Base-by-base conservation (phyloP, 2,888 invertebrate genomes). In the Galerucella pusilla region DNA sequence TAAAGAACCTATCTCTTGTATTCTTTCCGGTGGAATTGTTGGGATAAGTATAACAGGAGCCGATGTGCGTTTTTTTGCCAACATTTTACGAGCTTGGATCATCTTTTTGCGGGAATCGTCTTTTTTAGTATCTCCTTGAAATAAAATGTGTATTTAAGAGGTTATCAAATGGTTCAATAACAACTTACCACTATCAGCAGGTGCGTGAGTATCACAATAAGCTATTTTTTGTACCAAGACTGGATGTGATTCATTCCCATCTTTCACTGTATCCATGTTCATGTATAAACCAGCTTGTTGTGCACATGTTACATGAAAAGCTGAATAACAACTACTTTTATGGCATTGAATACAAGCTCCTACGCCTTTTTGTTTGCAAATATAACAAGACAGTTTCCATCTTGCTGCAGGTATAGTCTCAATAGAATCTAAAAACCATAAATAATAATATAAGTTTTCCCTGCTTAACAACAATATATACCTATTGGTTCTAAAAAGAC, bases 311-410 rank as follows among this genome's bases (percentile, higher is more conserved):
- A 99, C 99, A 87, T 99, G 99, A 89, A 99, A 99, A 0, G 99
- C 98, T 10, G 97, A 95, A 86, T 98, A 98, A 86, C 98, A 98
- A 87, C 96, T 97, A 82, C 93, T 94, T 84, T 97, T 96, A 88
- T 98, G 97, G 87, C 99, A 99, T 88, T 99, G 99, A 78, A 99
- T 98, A 85, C 99, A 99, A 0, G 99, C 98, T 5, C 99, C 99
- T 0, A 94, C 94, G 46, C 94, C 94, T 75, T 94, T 91, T 84
- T 96, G 95, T 85, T 97, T 98, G 88, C 99, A 99, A 71, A 99
- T 96, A 88, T 97, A 97, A 86, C 99, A 99, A 0, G 94, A 94
- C n/a, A 99, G 91, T 84, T 95, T 95, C 96, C 98, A 98, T 0
- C 99, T 91, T 0, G 98, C 98, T 9, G 96, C 91, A 2, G 99